These are phyloP conservation scores for Platycheirus rosarum DNA, from an alignment of 2,888 invertebrate species.

Conservation along the genomic window DNA sequence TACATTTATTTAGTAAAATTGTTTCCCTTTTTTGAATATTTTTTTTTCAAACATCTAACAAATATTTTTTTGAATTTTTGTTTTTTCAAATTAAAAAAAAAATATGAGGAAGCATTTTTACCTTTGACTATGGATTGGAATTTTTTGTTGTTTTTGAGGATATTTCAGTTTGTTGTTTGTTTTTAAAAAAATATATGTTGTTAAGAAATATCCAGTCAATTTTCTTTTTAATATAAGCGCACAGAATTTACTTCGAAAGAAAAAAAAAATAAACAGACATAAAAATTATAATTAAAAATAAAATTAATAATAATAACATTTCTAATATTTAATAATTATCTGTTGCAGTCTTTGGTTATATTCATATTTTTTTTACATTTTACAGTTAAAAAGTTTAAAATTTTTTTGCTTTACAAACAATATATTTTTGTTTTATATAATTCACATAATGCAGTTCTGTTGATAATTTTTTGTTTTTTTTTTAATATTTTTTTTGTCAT, in stretches of 20 bases:
- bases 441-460: slow-evolving; percentile 64
- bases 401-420: slow-evolving; percentile 61
- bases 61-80: slow-evolving; percentile 13
- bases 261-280: slow-evolving; percentile 56
- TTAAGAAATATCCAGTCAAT: slow-evolving; percentile 27
- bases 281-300: slow-evolving; percentile 71
- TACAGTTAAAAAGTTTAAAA: slow-evolving; percentile 63
- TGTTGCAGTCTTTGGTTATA: slow-evolving; percentile 84
- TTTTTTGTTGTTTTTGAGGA: slow-evolving; percentile 30
- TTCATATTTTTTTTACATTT: slow-evolving; percentile 78
- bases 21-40: slow-evolving; percentile 25
- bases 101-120: slow-evolving; percentile 37
- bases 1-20: slow-evolving; percentile 54
- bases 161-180: slow-evolving; percentile 23
- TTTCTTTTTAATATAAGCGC: slow-evolving; percentile 37
- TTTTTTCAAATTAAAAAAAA: slow-evolving; percentile 40
- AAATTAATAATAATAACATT: slow-evolving; percentile 79
- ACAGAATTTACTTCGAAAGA: slow-evolving; percentile 28
- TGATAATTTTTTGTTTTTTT: slow-evolving; percentile 34
- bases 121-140: slow-evolving; percentile 72
- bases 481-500: slow-evolving; percentile 67
- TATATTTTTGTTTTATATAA: slow-evolving; percentile 39
- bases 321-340: slow-evolving; percentile 83
- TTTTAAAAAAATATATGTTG: background rate
- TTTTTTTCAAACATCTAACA: slow-evolving; percentile 45